Conservation (phyloP, 1,140 invertebrate species). For the Pseudachorutes palmiensis region DNA sequence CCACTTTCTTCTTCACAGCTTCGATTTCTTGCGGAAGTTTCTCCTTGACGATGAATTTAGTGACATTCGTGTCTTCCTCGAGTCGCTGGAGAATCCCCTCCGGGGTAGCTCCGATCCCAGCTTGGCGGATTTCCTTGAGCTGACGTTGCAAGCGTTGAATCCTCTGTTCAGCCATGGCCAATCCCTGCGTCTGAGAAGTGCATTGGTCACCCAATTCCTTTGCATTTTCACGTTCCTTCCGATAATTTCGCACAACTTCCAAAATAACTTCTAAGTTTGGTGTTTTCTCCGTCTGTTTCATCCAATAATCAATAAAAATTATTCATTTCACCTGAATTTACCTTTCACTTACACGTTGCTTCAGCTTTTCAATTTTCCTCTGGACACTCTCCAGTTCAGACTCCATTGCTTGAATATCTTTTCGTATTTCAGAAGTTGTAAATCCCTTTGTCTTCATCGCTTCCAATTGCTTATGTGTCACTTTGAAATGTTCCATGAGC, state of each 20-base stretch:
- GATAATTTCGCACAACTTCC: conserved; percentile 57
- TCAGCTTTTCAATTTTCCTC: conserved; percentile 62
- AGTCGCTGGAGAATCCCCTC: conserved; percentile 44
- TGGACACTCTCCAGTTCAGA: conserved; percentile 68
- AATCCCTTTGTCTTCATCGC: conserved; percentile 54
- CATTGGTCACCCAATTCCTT: conserved; percentile 58
- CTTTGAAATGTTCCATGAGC: conserved; percentile 74
- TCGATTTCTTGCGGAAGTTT: conserved; percentile 65
- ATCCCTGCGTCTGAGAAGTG: conserved; percentile 49
- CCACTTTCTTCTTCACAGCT: conserved; percentile 54
- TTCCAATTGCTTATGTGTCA: conserved; percentile 64
- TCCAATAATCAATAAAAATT: too few relatives aligned
- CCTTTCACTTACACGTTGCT: conserved; percentile 57
- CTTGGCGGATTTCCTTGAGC: conserved; percentile 50
- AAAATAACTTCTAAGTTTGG: conserved; percentile 52
- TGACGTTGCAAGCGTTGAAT: conserved; percentile 50
- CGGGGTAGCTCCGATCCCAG: conserved; percentile 50
- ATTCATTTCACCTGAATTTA: too few relatives aligned
- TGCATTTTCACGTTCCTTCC: conserved; percentile 63
- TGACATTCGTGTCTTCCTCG: conserved; percentile 58
- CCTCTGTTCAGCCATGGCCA: conserved; percentile 50
- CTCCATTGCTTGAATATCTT: conserved; percentile 75
- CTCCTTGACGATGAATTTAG: conserved; percentile 61
- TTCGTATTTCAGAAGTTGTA: conserved; percentile 55
- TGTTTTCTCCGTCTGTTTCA: conserved; percentile 48